Conservation (phyloP, 2,888 invertebrate species). For the Agriopis leucophaearia region DNA sequence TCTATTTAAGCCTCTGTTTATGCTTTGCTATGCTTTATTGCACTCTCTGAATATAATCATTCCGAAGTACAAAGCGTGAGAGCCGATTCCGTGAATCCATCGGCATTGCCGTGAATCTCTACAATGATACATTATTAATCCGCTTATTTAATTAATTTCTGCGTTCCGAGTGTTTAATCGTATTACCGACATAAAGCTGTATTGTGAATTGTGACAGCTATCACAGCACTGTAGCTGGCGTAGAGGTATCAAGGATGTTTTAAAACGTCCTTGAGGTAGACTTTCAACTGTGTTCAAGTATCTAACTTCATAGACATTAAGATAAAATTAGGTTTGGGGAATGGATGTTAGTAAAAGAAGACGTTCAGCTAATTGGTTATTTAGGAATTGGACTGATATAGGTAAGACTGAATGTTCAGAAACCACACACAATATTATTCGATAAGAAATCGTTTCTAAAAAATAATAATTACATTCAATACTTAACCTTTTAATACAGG, state of each 20-base stretch:
- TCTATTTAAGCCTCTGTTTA: background rate
- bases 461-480: no score
- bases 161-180: conserved; percentile 22
- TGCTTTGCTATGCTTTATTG: background rate
- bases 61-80: background rate
- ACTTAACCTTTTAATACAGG: no score
- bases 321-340: no score
- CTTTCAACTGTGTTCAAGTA: background rate
- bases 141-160: conserved; percentile 30
- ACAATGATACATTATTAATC: conserved; percentile 23
- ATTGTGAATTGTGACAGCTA: conserved; percentile 9
- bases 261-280: no score
- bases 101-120: conserved; percentile 5
- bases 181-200: conserved; percentile 31
- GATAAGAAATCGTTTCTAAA: no score
- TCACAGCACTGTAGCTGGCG: background rate
- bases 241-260: no score
- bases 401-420: no score
- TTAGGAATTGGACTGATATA: no score
- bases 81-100: conserved; percentile 6
- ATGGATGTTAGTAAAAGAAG: no score
- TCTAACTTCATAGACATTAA: no score
- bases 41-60: background rate
- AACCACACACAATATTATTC: no score
- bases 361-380: no score